Evolutionary conservation across 2,113 vertebrate genomes (phyloP).

Genomic region (Apaloderma vittatum): DNA sequence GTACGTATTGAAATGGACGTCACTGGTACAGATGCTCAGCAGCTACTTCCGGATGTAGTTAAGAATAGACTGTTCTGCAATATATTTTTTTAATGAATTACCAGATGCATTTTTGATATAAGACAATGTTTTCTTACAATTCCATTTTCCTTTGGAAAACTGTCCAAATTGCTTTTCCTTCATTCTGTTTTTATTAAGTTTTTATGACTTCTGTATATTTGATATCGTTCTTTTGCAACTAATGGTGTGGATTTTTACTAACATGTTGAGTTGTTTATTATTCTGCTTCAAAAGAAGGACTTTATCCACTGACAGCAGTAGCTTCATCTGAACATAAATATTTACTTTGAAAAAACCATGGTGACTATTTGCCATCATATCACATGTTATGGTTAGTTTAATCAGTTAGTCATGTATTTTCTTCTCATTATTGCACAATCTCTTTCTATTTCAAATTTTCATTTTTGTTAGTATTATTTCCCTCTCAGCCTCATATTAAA

Average conservation of each 20-base stretch:
- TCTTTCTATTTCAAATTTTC: not conserved
- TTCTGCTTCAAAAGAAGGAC: not conserved
- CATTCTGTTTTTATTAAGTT: not conserved
- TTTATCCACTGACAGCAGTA: not conserved
- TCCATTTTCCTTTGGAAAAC: not conserved
- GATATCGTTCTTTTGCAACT: not conserved
- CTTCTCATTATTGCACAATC: not conserved
- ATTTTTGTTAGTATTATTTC: not conserved
- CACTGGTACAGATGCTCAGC: conserved; percentile 32
- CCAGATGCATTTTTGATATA: not conserved
- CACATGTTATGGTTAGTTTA: not conserved
- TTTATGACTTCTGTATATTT: not conserved
- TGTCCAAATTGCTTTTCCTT: not conserved
- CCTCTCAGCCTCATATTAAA: not conserved
- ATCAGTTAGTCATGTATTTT: not conserved
- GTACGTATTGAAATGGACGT: not conserved
- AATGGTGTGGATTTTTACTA: not conserved
- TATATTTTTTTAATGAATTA: not conserved
- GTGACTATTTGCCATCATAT: not conserved
- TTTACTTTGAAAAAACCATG: not conserved
- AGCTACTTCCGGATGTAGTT: conserved; percentile 1
- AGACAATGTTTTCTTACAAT: not conserved
- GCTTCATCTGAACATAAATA: not conserved
- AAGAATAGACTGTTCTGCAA: conserved; percentile 13
- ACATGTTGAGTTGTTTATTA: not conserved